Conservation (phyloP, 2,797 vertebrate genomes). For the Scarus forsteni region DNA sequence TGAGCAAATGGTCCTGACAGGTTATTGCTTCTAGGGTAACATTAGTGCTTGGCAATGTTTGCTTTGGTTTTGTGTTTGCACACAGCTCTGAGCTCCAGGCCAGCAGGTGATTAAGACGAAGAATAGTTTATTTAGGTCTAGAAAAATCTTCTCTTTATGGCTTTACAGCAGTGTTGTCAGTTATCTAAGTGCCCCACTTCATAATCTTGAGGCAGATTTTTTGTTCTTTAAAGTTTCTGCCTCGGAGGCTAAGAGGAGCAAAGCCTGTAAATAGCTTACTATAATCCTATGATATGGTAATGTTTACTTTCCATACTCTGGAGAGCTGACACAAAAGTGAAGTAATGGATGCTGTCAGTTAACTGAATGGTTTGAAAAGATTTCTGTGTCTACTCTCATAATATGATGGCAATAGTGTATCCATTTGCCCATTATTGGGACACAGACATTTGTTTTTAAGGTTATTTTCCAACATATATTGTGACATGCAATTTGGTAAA, state of each 20-base stretch:
- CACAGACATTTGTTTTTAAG: no score
- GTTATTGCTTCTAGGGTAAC: slow-evolving; percentile 24
- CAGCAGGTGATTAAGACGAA: slow-evolving; percentile 25
- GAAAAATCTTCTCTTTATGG: slow-evolving; percentile 6
- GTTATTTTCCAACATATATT: no score
- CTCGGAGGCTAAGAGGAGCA: slow-evolving; percentile 27
- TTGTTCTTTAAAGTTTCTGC: slow-evolving; percentile 41
- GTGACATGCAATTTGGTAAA: no score
- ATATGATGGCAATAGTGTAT: slow-evolving; percentile 18
- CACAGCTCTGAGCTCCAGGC: slow-evolving; percentile 1
- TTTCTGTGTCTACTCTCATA: slow-evolving; percentile 8
- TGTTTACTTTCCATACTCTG: slow-evolving; percentile 44
- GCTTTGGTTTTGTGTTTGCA: slow-evolving; percentile 13
- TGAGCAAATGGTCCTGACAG: slow-evolving; percentile 48
- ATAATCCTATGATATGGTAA: slow-evolving; percentile 69
- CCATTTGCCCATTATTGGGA: not conserved
- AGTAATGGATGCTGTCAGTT: slow-evolving; percentile 28
- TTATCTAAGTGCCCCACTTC: slow-evolving; percentile 29
- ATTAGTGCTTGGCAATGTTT: slow-evolving; percentile 11
- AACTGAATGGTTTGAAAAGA: slow-evolving; percentile 22
- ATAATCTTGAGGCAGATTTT: slow-evolving; percentile 54
- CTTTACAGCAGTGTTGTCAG: slow-evolving; percentile 9
- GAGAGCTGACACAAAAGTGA: slow-evolving; percentile 6
- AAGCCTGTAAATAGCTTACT: slow-evolving; percentile 60
- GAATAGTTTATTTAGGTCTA: slow-evolving; percentile 23